Percentiles rank a stretch among this genome's conserved stretches.
Evolutionary conservation across 2,888 invertebrate genomes (phyloP).

Genomic region (Pomacea canaliculata): DNA sequence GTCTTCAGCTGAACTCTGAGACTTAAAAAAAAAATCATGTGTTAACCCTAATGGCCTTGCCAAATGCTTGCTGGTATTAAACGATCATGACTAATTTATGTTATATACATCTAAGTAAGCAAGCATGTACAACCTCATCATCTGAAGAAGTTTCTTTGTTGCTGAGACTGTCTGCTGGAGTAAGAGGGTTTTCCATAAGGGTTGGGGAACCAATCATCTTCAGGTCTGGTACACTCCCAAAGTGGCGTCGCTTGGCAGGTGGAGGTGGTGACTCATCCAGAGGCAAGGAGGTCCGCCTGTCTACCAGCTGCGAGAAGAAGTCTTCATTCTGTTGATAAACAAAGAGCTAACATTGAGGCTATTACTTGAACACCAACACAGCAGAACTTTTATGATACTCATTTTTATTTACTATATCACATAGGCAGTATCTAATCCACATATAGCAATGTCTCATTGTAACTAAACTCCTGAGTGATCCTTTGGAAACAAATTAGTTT

Average conservation of each 20-base stretch:
- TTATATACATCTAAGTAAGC: no score
- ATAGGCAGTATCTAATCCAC: no score
- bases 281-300: conserved; percentile 54
- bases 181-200: conserved; percentile 42
- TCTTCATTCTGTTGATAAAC: conserved; percentile 52
- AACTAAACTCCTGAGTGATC: no score
- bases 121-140: conserved; percentile 36
- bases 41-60: no score
- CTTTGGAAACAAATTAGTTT: no score
- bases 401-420: no score
- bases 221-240: conserved; percentile 60
- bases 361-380: no score
- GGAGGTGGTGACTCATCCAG: conserved; percentile 41
- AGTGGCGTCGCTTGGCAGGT: conserved; percentile 39
- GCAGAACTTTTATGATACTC: no score
- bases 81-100: no score
- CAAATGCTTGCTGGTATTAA: no score
- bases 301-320: conserved; percentile 56
- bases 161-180: conserved; percentile 55
- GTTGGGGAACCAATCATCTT: conserved; percentile 48
- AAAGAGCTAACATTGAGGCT: no score
- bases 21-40: conserved; percentile 27
- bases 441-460: no score
- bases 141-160: conserved; percentile 52
- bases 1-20: conserved; percentile 43